Percentiles rank a stretch among this genome's conserved stretches.
Conservation (phyloP, 2,113 vertebrate species). For the Calyptomena viridis region DNA sequence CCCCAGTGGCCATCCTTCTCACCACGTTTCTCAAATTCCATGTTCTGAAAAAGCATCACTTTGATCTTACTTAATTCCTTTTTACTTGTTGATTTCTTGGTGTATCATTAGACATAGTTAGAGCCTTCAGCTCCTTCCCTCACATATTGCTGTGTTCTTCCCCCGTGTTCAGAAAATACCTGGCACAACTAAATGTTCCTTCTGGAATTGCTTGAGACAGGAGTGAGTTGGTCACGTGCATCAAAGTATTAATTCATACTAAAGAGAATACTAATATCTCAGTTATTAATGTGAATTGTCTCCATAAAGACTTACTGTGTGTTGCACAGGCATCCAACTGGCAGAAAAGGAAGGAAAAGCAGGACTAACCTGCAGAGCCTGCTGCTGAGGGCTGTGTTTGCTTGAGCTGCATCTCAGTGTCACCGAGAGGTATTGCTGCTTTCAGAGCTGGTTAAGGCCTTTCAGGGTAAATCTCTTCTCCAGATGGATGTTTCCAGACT, state of each 20-base stretch:
- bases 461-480: slow-evolving; percentile 30
- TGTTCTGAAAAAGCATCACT: neutral
- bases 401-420: neutral
- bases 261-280: neutral
- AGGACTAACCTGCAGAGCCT: slow-evolving; percentile 27
- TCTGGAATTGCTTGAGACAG: neutral
- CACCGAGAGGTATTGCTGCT: neutral
- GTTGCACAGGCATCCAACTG: neutral
- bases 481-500: slow-evolving; percentile 57
- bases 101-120: neutral
- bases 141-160: neutral
- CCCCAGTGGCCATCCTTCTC: neutral
- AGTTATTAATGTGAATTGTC: neutral
- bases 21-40: neutral
- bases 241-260: neutral
- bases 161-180: neutral
- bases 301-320: neutral
- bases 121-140: neutral
- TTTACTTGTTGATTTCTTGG: neutral
- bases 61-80: neutral
- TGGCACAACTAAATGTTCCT: neutral
- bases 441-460: neutral
- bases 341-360: neutral
- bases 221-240: neutral
- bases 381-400: neutral